Conservation (phyloP, 1,140 invertebrate species). For the Papilio helenus region DNA sequence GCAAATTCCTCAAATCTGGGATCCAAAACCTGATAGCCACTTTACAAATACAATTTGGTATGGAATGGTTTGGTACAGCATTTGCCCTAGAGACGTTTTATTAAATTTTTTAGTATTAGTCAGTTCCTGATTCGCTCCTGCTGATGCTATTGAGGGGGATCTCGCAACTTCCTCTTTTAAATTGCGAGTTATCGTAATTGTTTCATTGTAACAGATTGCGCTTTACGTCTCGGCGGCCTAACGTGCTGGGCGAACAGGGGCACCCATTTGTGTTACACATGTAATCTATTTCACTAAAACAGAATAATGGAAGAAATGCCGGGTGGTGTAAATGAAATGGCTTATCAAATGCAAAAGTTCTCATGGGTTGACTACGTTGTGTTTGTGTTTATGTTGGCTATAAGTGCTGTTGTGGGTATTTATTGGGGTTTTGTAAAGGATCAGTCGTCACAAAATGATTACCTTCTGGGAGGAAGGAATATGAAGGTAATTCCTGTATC, state of each 20-base stretch:
- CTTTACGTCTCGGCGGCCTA: constrained; percentile 54
- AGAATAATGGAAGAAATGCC: constrained; percentile 55
- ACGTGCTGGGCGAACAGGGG: constrained; percentile 62
- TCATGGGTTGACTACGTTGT: constrained; percentile 87
- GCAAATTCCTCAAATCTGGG: no score
- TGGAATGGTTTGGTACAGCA: background rate
- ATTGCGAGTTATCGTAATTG: constrained; percentile 82
- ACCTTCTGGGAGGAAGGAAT: constrained; percentile 90
- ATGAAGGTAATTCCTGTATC: constrained; percentile 91
- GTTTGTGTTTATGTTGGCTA: constrained; percentile 87
- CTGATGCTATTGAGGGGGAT: constrained; percentile 68
- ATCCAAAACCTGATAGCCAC: no score
- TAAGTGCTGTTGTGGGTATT: constrained; percentile 87
- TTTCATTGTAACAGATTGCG: constrained; percentile 80
- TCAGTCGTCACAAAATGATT: constrained; percentile 85
- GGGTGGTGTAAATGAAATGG: constrained; percentile 57
- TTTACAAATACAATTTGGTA: background rate
- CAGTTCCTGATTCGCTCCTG: constrained; percentile 66
- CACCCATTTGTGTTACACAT: constrained; percentile 49
- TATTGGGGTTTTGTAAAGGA: constrained; percentile 89
- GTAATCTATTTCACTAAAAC: constrained; percentile 26
- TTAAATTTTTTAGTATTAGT: constrained; percentile 49
- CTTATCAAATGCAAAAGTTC: constrained; percentile 84
- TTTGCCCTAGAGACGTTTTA: background rate
- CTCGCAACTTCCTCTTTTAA: constrained; percentile 82